Conservation (phyloP, 2,113 vertebrate species). For the Stictonetta naevosa region DNA sequence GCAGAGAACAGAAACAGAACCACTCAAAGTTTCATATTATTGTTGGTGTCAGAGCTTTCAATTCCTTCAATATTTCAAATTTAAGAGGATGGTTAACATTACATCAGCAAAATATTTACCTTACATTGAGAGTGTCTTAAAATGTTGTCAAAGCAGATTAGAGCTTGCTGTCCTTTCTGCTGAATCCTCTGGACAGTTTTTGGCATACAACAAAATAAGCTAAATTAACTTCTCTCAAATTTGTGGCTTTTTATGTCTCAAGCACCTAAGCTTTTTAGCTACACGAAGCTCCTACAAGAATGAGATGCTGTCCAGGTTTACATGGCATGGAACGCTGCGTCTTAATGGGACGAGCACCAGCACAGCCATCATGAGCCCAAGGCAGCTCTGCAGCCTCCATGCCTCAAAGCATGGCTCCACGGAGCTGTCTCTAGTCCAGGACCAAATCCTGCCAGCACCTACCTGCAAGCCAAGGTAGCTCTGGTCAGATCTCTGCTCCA, state of each 20-base stretch:
- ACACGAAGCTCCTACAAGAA: background rate
- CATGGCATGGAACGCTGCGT: background rate
- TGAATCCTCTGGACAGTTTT: background rate
- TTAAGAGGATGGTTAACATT: background rate
- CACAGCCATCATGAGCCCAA: background rate
- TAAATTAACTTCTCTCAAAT: background rate
- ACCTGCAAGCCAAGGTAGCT: background rate
- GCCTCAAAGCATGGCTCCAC: background rate
- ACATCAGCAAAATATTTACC: background rate
- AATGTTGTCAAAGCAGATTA: background rate
- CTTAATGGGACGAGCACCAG: background rate
- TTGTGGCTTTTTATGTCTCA: background rate
- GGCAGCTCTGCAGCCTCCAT: background rate
- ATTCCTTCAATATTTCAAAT: background rate
- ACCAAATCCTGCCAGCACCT: background rate
- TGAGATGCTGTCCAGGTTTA: background rate
- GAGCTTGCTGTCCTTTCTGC: background rate
- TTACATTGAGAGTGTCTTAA: background rate
- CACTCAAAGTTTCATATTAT: background rate
- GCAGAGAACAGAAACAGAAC: background rate
- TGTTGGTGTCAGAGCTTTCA: background rate
- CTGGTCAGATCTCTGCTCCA: background rate
- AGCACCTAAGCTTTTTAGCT: background rate
- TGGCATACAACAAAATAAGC: background rate
- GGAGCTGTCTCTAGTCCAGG: background rate